Evolutionary conservation across 2,888 invertebrate species (phyloP).

Genomic region (Agrochola macilenta): DNA sequence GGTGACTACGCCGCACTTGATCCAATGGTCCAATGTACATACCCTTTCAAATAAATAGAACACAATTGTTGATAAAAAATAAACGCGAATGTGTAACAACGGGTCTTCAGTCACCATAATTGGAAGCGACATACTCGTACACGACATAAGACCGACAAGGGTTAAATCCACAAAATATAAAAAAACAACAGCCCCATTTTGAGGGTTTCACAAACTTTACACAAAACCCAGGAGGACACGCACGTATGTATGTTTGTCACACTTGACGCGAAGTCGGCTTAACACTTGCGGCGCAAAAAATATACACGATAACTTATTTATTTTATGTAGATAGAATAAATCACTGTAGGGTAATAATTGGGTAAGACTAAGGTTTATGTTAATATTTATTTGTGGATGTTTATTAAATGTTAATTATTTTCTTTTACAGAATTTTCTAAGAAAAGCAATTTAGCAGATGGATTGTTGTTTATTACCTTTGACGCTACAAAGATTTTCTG

Average conservation of each 20-base stretch:
- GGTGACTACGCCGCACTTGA: slow-evolving; percentile 1
- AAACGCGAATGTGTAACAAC: slow-evolving; percentile 27
- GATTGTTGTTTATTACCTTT: background rate
- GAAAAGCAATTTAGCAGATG: background rate
- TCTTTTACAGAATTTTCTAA: background rate
- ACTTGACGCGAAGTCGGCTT: slow-evolving; percentile 28
- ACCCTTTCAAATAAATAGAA: slow-evolving; percentile 46
- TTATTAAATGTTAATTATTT: background rate
- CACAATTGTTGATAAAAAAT: slow-evolving; percentile 43
- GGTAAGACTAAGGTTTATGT: background rate
- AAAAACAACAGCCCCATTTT: slow-evolving; percentile 21
- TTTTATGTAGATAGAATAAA: background rate
- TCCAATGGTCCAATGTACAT: slow-evolving; percentile 11
- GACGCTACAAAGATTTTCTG: background rate
- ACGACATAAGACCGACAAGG: slow-evolving; percentile 31
- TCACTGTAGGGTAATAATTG: background rate
- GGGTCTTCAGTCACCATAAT: slow-evolving; percentile 49
- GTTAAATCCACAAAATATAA: slow-evolving; percentile 43
- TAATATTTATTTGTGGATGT: background rate
- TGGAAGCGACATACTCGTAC: slow-evolving; percentile 32
- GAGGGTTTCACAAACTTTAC: slow-evolving; percentile 22
- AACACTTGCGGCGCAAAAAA: slow-evolving; percentile 35
- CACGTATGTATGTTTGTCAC: slow-evolving; percentile 35
- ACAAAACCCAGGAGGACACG: slow-evolving; percentile 28
- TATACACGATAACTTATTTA: slow-evolving; percentile 6